These are phyloP conservation scores for Carcharodon carcharias DNA, from an alignment of 2,797 vertebrate genomes.

Conservation along the genomic window DNA sequence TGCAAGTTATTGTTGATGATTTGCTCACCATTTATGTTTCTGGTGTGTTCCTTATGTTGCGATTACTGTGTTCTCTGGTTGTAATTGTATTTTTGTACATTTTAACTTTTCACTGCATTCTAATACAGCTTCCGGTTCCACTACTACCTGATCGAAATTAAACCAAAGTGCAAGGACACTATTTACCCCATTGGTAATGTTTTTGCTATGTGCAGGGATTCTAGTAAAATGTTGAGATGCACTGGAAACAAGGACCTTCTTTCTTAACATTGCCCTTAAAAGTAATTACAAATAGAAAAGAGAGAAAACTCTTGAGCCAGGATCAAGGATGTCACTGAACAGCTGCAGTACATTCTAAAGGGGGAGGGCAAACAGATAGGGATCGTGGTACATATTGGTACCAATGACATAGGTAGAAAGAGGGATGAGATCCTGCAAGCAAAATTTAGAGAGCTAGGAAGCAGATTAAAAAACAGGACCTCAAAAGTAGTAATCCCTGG, in stretches of 20 bases:
- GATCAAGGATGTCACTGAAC: no score
- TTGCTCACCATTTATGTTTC: not conserved
- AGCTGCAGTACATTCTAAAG: no score
- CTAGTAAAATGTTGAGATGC: not conserved
- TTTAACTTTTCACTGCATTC: not conserved
- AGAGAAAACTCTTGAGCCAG: not conserved
- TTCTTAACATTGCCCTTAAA: not conserved
- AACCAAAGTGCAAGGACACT: not conserved
- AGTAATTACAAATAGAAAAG: not conserved
- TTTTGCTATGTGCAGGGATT: not conserved
- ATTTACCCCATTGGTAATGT: not conserved
- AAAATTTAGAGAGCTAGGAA: no score
- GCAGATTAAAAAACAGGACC: no score
- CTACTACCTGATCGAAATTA: not conserved
- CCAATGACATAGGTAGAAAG: no score
- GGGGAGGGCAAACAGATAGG: no score
- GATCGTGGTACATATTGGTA: no score
- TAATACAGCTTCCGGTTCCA: not conserved
- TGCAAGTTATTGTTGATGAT: not conserved
- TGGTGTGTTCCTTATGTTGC: not conserved
- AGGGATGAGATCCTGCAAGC: no score
- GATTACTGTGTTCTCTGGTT: not conserved
- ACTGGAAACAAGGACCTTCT: not conserved
- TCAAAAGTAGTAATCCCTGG: no score
- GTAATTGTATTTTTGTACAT: no score